Evolutionary conservation across 2,888 invertebrate species (phyloP), one percentile per base, ranked within the genome.

Genomic region (Chloromyia formosa): DNA sequence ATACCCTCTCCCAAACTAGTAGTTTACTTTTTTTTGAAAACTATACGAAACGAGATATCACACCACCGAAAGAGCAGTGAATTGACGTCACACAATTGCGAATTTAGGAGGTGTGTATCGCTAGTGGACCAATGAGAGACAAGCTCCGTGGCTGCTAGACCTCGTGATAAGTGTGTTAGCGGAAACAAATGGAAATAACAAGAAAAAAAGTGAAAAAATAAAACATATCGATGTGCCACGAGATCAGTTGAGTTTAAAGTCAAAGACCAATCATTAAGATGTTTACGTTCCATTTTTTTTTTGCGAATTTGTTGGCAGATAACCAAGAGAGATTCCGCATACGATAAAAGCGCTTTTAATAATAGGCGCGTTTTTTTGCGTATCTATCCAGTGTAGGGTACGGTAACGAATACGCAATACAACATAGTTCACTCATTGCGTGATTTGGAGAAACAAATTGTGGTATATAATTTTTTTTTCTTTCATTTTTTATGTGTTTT

Each of bases 51-150:
- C 40, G 54, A 53, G 54, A 53, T 69, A 53, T 20, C n/a, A 14
- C 16, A 53, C 5, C 7, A 40, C 54, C 22, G 35, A 35, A 9
- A 54, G 54, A 49, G 49, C n/a, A 56, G n/a, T n/a, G n/a, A n/a
- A n/a, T 71, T 71, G 71, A 71, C 71, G 71, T 71, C 71, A 71
- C 18, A 71, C 5, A 20, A 40, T 16, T 71, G 56, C 58, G 9
- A 20, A 45, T 69, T 75, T 74, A 68, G 73, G 74, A 74, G 75
- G 75, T 75, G 75, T 75, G 75, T 75, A 62, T 42, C 4, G n/a
- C 23, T 49, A 12, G 1, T 66, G 35, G 49, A 35, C 75, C 75
- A 75, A 75, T 75, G 27, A 74, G 27, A 10, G 22, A 2, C 16
- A n/a, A 64, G 58, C 49, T 58, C 12, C n/a, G 23, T 45, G 64